Evolutionary conservation across 2,888 invertebrate species (phyloP), one percentile per base, ranked within the genome.

Genomic region (Mactromeris polynyma): DNA sequence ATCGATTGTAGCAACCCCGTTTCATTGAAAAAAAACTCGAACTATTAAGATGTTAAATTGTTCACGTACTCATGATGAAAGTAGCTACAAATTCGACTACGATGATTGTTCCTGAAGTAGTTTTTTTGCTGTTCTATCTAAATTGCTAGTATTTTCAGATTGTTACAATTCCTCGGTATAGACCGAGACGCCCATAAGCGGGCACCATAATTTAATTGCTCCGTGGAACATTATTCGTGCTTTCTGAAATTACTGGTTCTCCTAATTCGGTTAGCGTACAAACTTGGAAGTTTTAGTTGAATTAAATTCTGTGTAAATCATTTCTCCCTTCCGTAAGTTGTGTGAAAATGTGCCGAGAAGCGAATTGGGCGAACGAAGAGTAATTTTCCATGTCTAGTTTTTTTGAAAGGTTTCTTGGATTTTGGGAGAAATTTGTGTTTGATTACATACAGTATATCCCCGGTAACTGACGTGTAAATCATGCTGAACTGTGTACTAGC

Each of bases 231-330:
- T 73, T 73, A 73, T 73, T 46, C 78, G 78, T 46, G 21, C 33
- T 38, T 51, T 77, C 51, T 9, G 77, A 77, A 84, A 77, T 77
- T 54, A 84, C 84, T 78, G 33, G 46, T 51, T 77, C 46, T 26
- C 33, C 21, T 90, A 90, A 90, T 91, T 87, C 19, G 79, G 87
- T 91, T 89, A 89, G 81, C 58, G 77, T 58, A 31, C 73, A 87
- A 89, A 85, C 85, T 87, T 85, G 69, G 87, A 87, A 81, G 85
- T 86, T 89, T 91, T 89, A 91, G 87, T 89, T 87, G 83, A 91
- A 89, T 89, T 89, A 91, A 85, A 84, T 85, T 82, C 78, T 58
- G 46, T 83, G 85, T 91, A 91, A 91, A 87, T 91, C 89, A 89
- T 90, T 73, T 64, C 81, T 64, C 6, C 54, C 21, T 3, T 54